Base-by-base conservation (phyloP, 1,140 invertebrate genomes). In the Calycopis cecrops region DNA sequence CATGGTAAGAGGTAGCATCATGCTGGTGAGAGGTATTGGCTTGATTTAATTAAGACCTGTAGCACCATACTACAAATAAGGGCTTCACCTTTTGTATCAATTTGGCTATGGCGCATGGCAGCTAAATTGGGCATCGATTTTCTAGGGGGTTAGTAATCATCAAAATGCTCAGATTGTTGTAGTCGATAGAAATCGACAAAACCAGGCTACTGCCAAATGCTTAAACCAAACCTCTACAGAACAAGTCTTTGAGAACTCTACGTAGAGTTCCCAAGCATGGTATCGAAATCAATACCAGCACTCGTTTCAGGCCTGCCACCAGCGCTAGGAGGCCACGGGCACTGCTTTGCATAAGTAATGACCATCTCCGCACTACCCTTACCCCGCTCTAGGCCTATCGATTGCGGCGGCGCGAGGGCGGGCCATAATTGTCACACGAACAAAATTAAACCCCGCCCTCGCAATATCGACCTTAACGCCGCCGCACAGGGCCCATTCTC, bases 361-460 rank as follows among this genome's bases (percentile, higher is more conserved):
- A 78, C 73, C 75, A 63, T 55, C 69, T 38, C 63, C 55, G 50
- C 61, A 55, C 42, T 59, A 16, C 52, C 67, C 57, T 50, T 57
- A 57, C 66, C 65, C 69, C 70, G 68, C 76, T 64, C 68, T 80
- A 83, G 79, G 82, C 82, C 82, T 85, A 85, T 85, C 82, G 80
- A 86, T 86, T 84, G 83, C 77, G 80, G 74, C 76, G 77, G 79
- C 73, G 78, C 74, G 79, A 71, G 74, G 78, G 79, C 71, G 79
- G 79, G 79, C 80, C 76, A 75, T 86, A 86, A 86, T 86, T 86
- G 83, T 86, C 83, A 86, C 83, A 85, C 78, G 76, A 79, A 72
- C 78, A 69, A 81, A 68, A 76, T 80, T 72, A 71, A 76, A 74
- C 70, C 72, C 73, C 71, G 55, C 66, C 78, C 72, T 62, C 63